These are phyloP conservation scores for Taxidea taxus DNA, from an alignment of 2,113 vertebrate genomes.

Conservation along the genomic window DNA sequence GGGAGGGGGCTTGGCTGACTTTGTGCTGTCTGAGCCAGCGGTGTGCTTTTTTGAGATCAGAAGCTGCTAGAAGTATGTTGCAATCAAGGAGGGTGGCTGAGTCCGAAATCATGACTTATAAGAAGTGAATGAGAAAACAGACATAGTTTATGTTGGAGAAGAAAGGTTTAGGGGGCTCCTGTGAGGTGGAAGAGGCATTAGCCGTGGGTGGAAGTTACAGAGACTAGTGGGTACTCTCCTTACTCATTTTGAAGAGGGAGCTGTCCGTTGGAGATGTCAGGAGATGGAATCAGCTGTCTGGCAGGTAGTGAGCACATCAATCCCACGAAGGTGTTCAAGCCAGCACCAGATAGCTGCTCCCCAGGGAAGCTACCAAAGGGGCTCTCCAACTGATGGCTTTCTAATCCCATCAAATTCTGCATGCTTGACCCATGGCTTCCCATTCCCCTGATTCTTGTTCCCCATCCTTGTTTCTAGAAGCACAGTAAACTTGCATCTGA, in stretches of 20 bases:
- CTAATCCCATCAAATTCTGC: neutral
- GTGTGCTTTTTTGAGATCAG: neutral
- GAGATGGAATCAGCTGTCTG: neutral
- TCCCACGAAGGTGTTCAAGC: neutral
- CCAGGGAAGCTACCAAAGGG: neutral
- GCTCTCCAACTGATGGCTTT: neutral
- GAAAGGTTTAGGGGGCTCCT: neutral
- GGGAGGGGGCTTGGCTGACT: neutral
- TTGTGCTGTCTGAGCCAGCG: neutral
- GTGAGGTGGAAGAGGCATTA: neutral
- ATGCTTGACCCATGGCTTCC: neutral
- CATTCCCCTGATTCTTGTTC: neutral
- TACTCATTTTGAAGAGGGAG: neutral
- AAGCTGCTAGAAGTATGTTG: neutral
- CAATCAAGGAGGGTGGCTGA: rapidly evolving
- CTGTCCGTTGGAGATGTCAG: too few relatives aligned
- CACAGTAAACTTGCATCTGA: neutral
- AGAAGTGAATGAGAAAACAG: neutral
- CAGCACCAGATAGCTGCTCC: neutral
- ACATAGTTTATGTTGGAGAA: neutral
- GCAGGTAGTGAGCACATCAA: neutral
- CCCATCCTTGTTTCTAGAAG: neutral
- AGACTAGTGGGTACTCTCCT: neutral
- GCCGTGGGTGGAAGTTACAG: neutral
- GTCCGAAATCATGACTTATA: neutral